phyloP scores from a whole-genome alignment of 1,140 invertebrate genomes.

The Drosophila nannoptera region DNA sequence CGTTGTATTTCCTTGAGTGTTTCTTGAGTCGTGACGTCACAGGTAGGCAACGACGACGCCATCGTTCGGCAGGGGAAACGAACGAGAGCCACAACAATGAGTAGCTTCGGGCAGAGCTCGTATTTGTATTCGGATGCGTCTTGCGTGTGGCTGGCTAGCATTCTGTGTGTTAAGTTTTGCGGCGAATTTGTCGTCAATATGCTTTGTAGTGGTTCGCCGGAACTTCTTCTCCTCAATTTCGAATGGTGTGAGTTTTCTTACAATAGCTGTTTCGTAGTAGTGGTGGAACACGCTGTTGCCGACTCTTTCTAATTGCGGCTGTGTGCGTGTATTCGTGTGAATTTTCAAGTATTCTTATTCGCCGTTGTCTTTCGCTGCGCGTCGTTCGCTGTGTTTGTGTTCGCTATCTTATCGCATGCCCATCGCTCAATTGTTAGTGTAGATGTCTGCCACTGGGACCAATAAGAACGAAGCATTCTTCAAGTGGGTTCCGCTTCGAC shows the following conservation, averaged over 20 bases:
- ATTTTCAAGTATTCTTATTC: constrained; percentile 63
- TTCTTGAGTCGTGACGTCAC: constrained; percentile 63
- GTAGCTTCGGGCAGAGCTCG: constrained; percentile 26
- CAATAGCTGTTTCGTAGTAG: constrained; percentile 26
- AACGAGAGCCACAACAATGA: constrained; percentile 36
- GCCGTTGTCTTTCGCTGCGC: constrained; percentile 30
- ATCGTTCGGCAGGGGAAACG: constrained; percentile 47
- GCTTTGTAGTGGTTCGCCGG: constrained; percentile 50
- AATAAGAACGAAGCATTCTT: constrained; percentile 54
- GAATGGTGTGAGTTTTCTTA: constrained; percentile 69
- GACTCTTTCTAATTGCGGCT: constrained; percentile 28
- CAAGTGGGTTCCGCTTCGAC: constrained; percentile 16
- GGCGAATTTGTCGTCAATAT: constrained; percentile 59
- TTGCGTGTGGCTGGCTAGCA: neutral
- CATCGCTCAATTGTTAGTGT: constrained; percentile 33
- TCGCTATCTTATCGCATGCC: constrained; percentile 47
- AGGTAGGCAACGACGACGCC: constrained; percentile 36
- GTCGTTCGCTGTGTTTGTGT: constrained; percentile 23
- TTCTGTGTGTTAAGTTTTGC: constrained; percentile 32
- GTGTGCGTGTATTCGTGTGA: constrained; percentile 19
- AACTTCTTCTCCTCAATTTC: constrained; percentile 42
- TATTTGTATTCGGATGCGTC: constrained; percentile 18
- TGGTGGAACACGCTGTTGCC: constrained; percentile 30
- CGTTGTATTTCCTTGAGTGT: constrained; percentile 67
- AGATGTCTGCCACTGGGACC: constrained; percentile 39